Conservation (phyloP, 1,140 invertebrate species). For the Psilanteris sp. region DNA sequence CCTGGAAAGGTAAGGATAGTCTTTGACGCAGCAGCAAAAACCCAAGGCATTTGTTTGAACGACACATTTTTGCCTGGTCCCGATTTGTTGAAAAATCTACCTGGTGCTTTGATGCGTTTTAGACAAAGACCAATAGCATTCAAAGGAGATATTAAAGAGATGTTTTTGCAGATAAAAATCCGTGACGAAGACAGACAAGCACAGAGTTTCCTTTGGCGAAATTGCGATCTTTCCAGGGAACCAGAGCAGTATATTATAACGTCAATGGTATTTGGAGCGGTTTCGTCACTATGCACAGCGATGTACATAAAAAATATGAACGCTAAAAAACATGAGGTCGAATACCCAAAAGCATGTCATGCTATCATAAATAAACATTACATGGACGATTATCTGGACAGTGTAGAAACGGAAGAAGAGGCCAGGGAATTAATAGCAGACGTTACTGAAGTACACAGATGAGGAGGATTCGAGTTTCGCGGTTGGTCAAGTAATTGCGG, state of each 20-base stretch:
- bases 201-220: conserved; percentile 68
- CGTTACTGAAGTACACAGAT: conserved; percentile 5
- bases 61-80: conserved; percentile 65
- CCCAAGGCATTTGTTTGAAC: conserved; percentile 57
- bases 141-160: conserved; percentile 70
- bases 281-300: conserved; percentile 66
- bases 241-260: conserved; percentile 65
- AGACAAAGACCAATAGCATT: conserved; percentile 60
- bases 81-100: conserved; percentile 58
- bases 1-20: conserved; percentile 61
- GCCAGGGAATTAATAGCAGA: conserved; percentile 5
- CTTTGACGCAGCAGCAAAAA: conserved; percentile 64
- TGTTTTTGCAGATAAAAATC: conserved; percentile 71
- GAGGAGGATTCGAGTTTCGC: conserved; percentile 42
- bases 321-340: conserved; percentile 12
- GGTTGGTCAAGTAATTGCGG: conserved; percentile 4
- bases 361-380: conserved; percentile 11
- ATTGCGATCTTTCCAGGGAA: conserved; percentile 10
- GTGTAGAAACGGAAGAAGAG: conserved; percentile 11
- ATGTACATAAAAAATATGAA: conserved; percentile 70
- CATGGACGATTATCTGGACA: conserved; percentile 36
- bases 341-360: conserved; percentile 2
- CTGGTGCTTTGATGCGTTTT: conserved; percentile 68
- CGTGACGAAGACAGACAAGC: conserved; percentile 55
- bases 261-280: conserved; percentile 69